Evolutionary conservation across 2,797 vertebrate genomes (phyloP), one percentile per base, ranked within the genome.

Genomic region (Catharus ustulatus): DNA sequence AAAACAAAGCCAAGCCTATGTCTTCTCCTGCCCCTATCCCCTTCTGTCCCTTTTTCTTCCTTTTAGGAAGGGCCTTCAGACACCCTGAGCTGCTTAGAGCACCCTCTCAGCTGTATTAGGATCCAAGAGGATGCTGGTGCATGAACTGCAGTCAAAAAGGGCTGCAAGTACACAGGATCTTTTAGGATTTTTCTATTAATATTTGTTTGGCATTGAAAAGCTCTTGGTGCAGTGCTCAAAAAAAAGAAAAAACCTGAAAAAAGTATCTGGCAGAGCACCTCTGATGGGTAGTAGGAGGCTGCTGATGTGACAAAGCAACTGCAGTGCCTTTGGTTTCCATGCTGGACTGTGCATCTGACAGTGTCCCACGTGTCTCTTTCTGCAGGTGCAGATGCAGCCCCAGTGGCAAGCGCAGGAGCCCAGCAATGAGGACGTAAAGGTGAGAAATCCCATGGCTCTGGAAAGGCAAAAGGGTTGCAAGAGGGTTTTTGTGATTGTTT

Each of bases 331-430:
- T 34, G 43, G n/a, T 94, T 97, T 59, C 75, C 0, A 0, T 4
- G 13, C 69, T 34, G 77, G 61, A 15, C 71, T 21, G 1, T 58
- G 52, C 5, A 3, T 82, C 72, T 94, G 10, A 96, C 54, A 5
- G 27, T 46, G 9, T 90, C 16, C 29, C 18, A 0, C 13, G 1
- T 94, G 32, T 96, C 40, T 93, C 43, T 87, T 59, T 36, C 13
- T 83, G 87, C 91, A 96, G 96, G 92, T 83, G 42, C 95, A 89
- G 42, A 80, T 83, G 80, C 82, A 95, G 66, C 45, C 83, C 6
- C 94, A 92, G 64, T 95, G 93, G 95, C 89, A 95, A 61, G 64
- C 48, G 0, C 93, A 63, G 80, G 89, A 91, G 24, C 88, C 94
- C 12, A 8, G 42, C 79, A 74, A 52, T 0, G 84, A 57, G 8